These are phyloP conservation scores for Hippoglossus stenolepis DNA, from an alignment of 2,113 vertebrate species.

Conservation along the genomic window DNA sequence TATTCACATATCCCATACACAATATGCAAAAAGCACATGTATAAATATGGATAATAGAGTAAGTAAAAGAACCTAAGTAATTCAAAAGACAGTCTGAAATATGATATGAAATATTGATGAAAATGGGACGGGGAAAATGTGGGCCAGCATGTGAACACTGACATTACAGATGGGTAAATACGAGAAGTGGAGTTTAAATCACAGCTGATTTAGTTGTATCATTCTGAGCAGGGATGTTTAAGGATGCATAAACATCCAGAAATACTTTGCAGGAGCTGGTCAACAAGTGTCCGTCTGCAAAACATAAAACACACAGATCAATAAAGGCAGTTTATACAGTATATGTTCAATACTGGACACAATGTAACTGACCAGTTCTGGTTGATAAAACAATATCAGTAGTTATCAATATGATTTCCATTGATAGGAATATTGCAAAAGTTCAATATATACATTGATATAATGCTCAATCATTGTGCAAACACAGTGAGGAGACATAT, in stretches of 20 bases:
- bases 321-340: neutral
- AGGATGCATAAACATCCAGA: neutral
- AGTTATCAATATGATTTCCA: no score
- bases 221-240: neutral
- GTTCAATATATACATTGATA: no score
- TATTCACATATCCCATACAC: no score
- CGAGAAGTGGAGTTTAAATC: neutral
- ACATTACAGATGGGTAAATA: neutral
- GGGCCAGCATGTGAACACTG: neutral
- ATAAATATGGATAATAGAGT: neutral
- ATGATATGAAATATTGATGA: neutral
- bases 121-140: neutral
- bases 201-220: neutral
- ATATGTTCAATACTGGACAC: no score
- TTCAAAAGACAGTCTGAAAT: neutral
- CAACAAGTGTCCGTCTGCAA: no score
- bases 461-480: no score
- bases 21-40: neutral
- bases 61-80: neutral
- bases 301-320: neutral
- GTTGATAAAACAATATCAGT: no score
- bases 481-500: no score
- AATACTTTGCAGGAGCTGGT: neutral
- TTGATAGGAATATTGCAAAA: no score
- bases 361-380: no score